Conservation (phyloP, 2,888 invertebrate species). For the Nemapogon koenigi region DNA sequence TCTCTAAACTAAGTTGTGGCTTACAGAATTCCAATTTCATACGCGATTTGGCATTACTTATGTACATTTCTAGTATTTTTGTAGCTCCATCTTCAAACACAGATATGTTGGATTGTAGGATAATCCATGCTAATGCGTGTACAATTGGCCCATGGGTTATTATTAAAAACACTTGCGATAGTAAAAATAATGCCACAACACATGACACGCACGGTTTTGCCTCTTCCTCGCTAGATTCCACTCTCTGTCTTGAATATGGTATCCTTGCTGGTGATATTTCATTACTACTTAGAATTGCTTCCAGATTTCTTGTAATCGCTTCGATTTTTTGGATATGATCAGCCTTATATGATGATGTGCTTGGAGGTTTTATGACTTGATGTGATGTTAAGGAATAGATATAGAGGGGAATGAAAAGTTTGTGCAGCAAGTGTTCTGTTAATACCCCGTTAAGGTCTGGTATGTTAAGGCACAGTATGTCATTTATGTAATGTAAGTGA, state of each 20-base stretch:
- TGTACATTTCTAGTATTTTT: constrained; percentile 70
- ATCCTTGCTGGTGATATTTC: constrained; percentile 52
- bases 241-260: constrained; percentile 37
- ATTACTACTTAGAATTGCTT: constrained; percentile 67
- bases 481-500: constrained; percentile 96
- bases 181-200: constrained; percentile 87
- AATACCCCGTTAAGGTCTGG: constrained; percentile 92
- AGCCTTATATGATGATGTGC: constrained; percentile 35
- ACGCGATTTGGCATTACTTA: constrained; percentile 58
- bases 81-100: constrained; percentile 74
- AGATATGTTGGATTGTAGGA: constrained; percentile 81
- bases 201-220: constrained; percentile 81
- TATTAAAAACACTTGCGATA: constrained; percentile 95
- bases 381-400: constrained; percentile 83
- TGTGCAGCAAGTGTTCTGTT: constrained; percentile 91
- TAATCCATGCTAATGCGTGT: constrained; percentile 87
- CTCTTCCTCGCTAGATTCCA: constrained; percentile 57
- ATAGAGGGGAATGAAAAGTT: constrained; percentile 91
- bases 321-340: constrained; percentile 63
- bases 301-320: constrained; percentile 67
- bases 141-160: constrained; percentile 91
- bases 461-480: constrained; percentile 92
- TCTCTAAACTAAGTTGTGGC: constrained; percentile 78
- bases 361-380: constrained; percentile 27
- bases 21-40: constrained; percentile 71